phyloP scores from a whole-genome alignment of 2,797 vertebrate genomes.

The Eupleurogrammus muticus region DNA sequence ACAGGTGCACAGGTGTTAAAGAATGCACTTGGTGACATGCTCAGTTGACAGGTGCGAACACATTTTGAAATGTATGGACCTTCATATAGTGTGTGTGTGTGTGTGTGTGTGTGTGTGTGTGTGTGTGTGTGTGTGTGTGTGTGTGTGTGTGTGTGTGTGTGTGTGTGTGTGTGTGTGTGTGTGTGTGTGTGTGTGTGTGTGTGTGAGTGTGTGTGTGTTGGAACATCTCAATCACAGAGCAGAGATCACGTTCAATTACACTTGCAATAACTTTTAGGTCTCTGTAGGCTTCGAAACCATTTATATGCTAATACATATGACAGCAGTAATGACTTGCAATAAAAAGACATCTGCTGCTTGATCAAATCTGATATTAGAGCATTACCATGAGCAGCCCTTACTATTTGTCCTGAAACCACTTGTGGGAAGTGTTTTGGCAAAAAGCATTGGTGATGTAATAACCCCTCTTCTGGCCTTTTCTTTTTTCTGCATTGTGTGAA shows the following conservation, averaged over 20 bases:
- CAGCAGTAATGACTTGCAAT: constrained; percentile 80
- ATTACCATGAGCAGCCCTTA: constrained; percentile 69
- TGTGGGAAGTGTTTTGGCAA: constrained; percentile 65
- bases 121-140: background rate
- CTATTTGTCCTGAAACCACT: constrained; percentile 70
- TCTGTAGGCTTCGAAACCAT: constrained; percentile 77
- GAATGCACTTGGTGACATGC: too few relatives aligned
- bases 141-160: background rate
- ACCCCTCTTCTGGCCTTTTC: constrained; percentile 26
- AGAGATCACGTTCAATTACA: constrained; percentile 78
- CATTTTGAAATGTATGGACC: too few relatives aligned
- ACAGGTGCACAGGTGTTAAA: too few relatives aligned
- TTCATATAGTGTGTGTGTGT: background rate
- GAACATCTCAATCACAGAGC: constrained; percentile 74
- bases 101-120: background rate
- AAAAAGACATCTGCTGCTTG: constrained; percentile 83
- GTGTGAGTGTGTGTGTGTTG: background rate
- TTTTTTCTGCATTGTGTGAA: constrained; percentile 10
- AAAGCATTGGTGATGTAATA: constrained; percentile 41
- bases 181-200: background rate
- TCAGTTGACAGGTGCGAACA: too few relatives aligned
- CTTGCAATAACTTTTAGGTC: constrained; percentile 75
- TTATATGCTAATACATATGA: constrained; percentile 86
- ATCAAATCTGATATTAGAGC: constrained; percentile 79
- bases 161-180: background rate